Evolutionary conservation across 2,113 vertebrate species (phyloP).

Genomic region (Cyphotilapia sp.): DNA sequence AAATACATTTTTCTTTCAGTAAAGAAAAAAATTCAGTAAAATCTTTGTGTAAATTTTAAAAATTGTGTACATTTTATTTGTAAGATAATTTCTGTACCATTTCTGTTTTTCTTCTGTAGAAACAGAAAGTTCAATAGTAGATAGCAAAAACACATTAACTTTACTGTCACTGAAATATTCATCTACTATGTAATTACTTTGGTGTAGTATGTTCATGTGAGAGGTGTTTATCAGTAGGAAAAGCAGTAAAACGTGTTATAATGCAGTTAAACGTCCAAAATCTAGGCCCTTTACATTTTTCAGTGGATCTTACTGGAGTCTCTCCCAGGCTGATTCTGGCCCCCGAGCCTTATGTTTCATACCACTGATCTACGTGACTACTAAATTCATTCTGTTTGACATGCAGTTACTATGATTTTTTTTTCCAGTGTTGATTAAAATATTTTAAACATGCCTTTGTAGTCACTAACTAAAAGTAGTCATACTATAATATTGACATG

Average conservation of each 20-base stretch:
- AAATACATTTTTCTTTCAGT: neutral
- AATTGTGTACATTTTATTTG: neutral
- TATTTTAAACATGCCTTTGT: neutral
- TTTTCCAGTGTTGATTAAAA: neutral
- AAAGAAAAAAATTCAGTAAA: neutral
- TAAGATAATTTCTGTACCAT: neutral
- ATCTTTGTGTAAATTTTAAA: neutral
- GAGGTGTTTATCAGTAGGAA: neutral
- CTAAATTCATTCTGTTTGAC: neutral
- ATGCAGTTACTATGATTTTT: neutral
- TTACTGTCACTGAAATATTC: neutral
- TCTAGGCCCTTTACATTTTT: neutral
- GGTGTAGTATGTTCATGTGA: neutral
- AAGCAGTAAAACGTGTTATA: neutral
- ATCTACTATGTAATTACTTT: neutral
- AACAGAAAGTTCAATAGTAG: neutral
- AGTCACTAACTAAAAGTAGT: neutral
- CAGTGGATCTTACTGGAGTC: neutral
- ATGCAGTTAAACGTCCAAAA: neutral
- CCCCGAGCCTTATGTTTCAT: neutral
- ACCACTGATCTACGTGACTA: neutral
- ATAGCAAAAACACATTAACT: neutral
- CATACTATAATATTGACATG: neutral
- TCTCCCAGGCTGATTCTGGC: neutral
- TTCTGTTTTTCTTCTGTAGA: neutral